Conservation (phyloP, 2,113 vertebrate species). For the Neomonachus schauinslandi region DNA sequence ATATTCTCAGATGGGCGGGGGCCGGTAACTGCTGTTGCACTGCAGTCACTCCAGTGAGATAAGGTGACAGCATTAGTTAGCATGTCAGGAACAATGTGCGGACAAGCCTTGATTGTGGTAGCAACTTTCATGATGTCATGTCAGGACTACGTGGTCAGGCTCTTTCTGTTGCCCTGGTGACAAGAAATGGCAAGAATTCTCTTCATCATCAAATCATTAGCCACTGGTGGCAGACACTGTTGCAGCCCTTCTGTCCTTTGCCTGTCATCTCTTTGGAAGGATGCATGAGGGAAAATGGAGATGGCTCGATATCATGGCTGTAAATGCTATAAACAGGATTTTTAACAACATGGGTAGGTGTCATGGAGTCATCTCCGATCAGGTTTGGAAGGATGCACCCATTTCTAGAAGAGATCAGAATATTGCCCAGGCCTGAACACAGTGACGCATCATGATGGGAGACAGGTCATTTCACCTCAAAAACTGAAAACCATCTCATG, state of each 20-base stretch:
- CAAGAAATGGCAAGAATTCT: slow-evolving; percentile 40
- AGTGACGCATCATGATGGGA: not conserved
- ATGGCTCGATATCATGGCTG: not conserved
- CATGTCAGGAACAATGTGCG: not conserved
- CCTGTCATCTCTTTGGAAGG: slow-evolving; percentile 22
- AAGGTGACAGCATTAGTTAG: not conserved
- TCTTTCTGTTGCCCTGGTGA: slow-evolving; percentile 62
- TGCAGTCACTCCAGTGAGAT: not conserved
- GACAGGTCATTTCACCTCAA: not conserved
- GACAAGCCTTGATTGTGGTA: slow-evolving; percentile 2
- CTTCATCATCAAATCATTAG: slow-evolving; percentile 66
- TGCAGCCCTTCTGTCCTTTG: not conserved
- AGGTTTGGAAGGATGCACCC: not conserved
- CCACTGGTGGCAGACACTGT: slow-evolving; percentile 17
- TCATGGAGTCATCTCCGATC: not conserved
- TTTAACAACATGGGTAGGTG: not conserved
- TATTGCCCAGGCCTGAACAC: not conserved
- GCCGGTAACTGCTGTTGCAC: not conserved
- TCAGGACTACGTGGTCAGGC: slow-evolving; percentile 23
- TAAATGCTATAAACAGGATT: not conserved
- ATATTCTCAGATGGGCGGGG: not conserved
- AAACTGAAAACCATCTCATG: not conserved
- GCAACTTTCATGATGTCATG: not conserved
- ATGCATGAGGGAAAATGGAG: not conserved
- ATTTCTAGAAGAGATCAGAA: not conserved